Base-by-base conservation (phyloP, 2,888 invertebrate genomes). In the Drosophila acutilabella region DNA sequence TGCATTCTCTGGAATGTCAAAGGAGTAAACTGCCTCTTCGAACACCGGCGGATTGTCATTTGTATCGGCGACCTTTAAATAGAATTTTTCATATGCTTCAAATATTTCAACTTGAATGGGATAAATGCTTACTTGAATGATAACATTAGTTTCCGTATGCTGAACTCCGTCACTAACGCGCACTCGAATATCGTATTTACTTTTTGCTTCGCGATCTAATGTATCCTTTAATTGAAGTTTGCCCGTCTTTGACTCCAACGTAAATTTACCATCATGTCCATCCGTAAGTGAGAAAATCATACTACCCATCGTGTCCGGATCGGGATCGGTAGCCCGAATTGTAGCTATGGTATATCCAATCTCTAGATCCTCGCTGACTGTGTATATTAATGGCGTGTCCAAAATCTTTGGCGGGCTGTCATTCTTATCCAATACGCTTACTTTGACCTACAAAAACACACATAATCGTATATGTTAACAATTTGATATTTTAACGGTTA, bases 31-130 rank as follows among this genome's bases (percentile, higher is more conserved):
- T 77, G 94, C 94, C 90, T 97, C 96, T 82, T 96, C 94, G 93
- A 98, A 98, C 72, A 95, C 94, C 13, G 99, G 98, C 14, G 97
- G 96, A 92, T 98, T 98, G 94, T 99, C 99, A 92, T 99, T 99
- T 60, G 97, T 97, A 92, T 98, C 98, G 20, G 96, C 96, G 74
- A 98, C 97, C 96, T 97, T 33, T 0, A 40, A 23, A 33, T 10
- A 42, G 20, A 20, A 59, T 2, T 2, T 7, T 23, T 42, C 10
- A 30, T 33, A 1, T 20, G 0, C 4, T 48, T 4, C 0, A 7
- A 2, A n/a, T 38, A 48, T 16, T 20, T 60, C 30, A 8, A 23
- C 3, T 2, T 16, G 10, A 6, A 16, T 50, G 52, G 47, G 6
- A 50, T n/a, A n/a, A 54, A 56, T 7, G 11, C 94, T 93, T 93